phyloP scores from a whole-genome alignment of 2,888 invertebrate genomes.

The Tiliacea aurago region DNA sequence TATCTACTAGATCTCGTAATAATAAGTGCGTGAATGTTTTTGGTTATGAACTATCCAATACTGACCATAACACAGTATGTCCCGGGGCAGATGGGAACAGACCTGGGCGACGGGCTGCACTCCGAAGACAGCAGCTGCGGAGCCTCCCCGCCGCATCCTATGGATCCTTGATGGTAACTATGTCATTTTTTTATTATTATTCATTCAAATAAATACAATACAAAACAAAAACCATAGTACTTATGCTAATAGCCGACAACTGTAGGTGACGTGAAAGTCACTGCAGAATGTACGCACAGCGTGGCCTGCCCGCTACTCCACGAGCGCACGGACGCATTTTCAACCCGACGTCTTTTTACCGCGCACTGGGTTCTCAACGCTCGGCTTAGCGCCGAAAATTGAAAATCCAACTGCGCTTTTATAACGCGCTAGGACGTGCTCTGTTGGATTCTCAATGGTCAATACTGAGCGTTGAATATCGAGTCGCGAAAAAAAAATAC shows the following conservation, averaged over 20 bases:
- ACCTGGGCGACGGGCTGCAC: constrained; percentile 75
- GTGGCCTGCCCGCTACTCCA: too few species aligned
- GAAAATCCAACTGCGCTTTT: too few species aligned
- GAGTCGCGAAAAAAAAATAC: too few species aligned
- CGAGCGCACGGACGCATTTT: too few species aligned
- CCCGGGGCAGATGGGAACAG: constrained; percentile 75
- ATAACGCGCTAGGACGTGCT: too few species aligned
- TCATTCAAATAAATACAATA: neutral
- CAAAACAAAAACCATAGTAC: neutral
- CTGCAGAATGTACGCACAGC: too few species aligned
- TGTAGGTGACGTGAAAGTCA: neutral
- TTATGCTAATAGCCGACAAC: neutral
- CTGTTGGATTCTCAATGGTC: too few species aligned
- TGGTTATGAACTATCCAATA: neutral
- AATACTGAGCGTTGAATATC: too few species aligned
- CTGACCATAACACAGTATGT: constrained; percentile 38
- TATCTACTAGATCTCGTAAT: neutral
- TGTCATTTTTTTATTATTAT: neutral
- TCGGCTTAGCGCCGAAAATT: too few species aligned
- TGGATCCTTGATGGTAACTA: constrained; percentile 81
- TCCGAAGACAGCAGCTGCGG: constrained; percentile 86
- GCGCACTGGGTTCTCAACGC: too few species aligned
- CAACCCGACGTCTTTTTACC: too few species aligned
- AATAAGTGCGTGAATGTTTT: neutral
- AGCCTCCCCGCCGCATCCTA: constrained; percentile 81